Evolutionary conservation across 64 coral and sea anemone genomes (phyloP).

Genomic region (Montipora sp.): DNA sequence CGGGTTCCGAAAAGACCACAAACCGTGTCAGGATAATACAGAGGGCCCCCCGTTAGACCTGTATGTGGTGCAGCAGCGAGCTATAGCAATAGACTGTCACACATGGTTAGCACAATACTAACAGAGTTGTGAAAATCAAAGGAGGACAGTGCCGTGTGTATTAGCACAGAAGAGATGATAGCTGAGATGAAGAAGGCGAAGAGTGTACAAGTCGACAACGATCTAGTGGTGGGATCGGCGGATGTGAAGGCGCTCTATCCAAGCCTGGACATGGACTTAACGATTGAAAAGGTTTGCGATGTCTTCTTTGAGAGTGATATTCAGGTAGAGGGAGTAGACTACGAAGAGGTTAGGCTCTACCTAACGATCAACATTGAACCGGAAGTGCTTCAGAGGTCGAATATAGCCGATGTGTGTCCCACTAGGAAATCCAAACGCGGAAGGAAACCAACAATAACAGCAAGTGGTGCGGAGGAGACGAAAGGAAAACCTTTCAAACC

Average conservation of each 20-base stretch:
- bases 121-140: constrained; percentile 32
- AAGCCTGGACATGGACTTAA: constrained; percentile 42
- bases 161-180: constrained; percentile 13
- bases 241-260: not conserved
- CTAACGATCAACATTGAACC: constrained; percentile 20
- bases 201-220: not conserved
- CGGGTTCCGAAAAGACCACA: too few species aligned
- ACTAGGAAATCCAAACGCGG: constrained; percentile 25
- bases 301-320: not conserved
- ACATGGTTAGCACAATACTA: constrained; percentile 14
- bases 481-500: not conserved
- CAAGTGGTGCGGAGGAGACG: constrained; percentile 25
- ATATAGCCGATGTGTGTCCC: constrained; percentile 21
- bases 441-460: constrained; percentile 42
- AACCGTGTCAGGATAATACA: too few species aligned
- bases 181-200: constrained; percentile 17
- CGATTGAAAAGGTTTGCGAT: not conserved
- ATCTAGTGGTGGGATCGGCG: not conserved
- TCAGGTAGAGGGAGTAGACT: constrained; percentile 15
- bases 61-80: constrained; percentile 16
- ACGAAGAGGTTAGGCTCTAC: constrained; percentile 40
- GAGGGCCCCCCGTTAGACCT: not conserved
- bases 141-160: constrained; percentile 8
- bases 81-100: constrained; percentile 52
- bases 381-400: constrained; percentile 43